phyloP scores from a whole-genome alignment of 2,113 vertebrate species.

The Ramphastos sulfuratus region DNA sequence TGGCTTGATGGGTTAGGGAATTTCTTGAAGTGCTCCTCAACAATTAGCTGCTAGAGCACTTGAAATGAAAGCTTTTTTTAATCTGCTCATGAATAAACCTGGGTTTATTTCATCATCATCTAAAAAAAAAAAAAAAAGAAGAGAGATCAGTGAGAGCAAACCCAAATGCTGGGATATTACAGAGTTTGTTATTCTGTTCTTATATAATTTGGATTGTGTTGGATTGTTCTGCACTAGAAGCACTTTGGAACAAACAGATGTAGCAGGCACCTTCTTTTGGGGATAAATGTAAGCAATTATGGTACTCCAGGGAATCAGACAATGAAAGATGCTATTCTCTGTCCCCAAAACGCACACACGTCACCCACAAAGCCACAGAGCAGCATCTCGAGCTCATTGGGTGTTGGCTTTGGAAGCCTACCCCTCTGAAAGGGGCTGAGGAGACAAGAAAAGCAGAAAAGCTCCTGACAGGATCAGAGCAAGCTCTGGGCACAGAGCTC shows the following conservation, averaged over 20 bases:
- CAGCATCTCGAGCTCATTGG: not conserved
- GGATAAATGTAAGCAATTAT: not conserved
- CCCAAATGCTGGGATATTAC: not conserved
- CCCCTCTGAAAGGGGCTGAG: not conserved
- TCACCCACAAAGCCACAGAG: not conserved
- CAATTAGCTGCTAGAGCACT: not conserved
- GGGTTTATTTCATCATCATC: not conserved
- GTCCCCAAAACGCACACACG: not conserved
- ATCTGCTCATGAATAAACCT: not conserved
- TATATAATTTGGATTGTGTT: not conserved
- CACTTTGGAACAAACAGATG: not conserved
- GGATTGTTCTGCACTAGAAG: not conserved
- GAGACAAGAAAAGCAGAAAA: conserved; percentile 9
- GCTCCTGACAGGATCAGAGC: conserved; percentile 3
- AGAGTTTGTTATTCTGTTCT: not conserved
- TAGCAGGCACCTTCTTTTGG: not conserved
- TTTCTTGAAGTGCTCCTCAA: conserved; percentile 20
- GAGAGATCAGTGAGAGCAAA: not conserved
- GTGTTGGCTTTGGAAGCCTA: not conserved
- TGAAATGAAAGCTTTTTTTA: not conserved
- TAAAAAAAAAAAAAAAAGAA: no score
- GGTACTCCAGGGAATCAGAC: not conserved
- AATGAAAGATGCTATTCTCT: not conserved
- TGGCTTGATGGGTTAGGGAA: not conserved
- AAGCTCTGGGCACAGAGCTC: conserved; percentile 26